A percentile compares a stretch with the other conserved stretches of the same genome.
Evolutionary conservation across 2,888 invertebrate species (phyloP).

Genomic region (Agelastica alni): DNA sequence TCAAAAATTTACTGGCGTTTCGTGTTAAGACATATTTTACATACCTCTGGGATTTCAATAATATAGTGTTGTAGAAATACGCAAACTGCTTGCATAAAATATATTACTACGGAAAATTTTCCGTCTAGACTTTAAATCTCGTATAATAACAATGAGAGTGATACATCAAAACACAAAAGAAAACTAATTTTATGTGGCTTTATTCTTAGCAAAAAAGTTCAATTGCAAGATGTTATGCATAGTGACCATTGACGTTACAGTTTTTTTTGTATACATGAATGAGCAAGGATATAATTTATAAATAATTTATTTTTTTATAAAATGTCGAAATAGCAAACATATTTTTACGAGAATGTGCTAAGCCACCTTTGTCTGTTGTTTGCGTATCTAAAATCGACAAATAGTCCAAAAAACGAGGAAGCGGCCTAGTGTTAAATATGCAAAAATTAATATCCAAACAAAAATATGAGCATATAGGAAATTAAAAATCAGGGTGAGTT

Average conservation of each 20-base stretch:
- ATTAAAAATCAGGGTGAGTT: too few species aligned
- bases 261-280: not conserved
- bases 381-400: too few species aligned
- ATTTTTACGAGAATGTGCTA: too few species aligned
- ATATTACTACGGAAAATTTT: conserved; percentile 24
- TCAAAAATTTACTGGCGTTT: conserved; percentile 46
- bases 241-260: not conserved
- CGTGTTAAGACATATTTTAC: conserved; percentile 43
- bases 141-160: conserved; percentile 28
- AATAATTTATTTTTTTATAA: too few species aligned
- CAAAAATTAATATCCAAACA: too few species aligned
- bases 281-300: conserved; percentile 1
- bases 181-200: conserved; percentile 29
- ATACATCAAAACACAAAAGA: conserved; percentile 27
- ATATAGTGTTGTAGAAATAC: conserved; percentile 34
- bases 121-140: conserved; percentile 30
- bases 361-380: too few species aligned
- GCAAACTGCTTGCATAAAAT: conserved; percentile 20
- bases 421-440: too few species aligned
- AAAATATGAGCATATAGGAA: too few species aligned
- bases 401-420: too few species aligned
- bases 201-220: conserved; percentile 11
- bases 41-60: conserved; percentile 44
- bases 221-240: not conserved
- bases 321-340: too few species aligned